These are phyloP conservation scores for Bibio marci DNA, from an alignment of 2,888 invertebrate species.

Conservation along the genomic window DNA sequence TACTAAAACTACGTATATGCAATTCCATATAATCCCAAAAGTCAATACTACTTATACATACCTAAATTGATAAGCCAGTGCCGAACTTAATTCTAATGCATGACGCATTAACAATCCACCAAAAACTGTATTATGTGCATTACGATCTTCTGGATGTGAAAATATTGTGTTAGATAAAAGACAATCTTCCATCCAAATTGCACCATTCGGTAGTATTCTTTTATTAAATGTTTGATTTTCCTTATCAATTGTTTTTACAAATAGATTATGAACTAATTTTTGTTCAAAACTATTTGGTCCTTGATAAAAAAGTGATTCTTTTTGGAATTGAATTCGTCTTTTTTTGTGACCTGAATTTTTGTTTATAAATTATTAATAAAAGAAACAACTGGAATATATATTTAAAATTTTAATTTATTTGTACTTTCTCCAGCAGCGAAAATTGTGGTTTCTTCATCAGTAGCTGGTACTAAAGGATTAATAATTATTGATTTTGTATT, in stretches of 20 bases:
- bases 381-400: neutral
- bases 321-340: constrained; percentile 30
- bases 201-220: constrained; percentile 34
- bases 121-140: constrained; percentile 57
- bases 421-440: constrained; percentile 38
- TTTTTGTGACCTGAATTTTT: constrained; percentile 28
- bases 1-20: too few species aligned
- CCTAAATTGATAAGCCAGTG: constrained; percentile 40
- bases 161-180: constrained; percentile 39
- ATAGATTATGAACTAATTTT: constrained; percentile 46
- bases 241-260: constrained; percentile 38
- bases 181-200: constrained; percentile 47
- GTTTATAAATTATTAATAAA: neutral
- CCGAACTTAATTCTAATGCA: constrained; percentile 54
- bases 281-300: constrained; percentile 50
- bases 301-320: constrained; percentile 40
- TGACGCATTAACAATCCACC: constrained; percentile 67
- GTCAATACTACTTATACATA: constrained; percentile 15
- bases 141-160: constrained; percentile 44
- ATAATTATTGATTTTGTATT: constrained; percentile 37
- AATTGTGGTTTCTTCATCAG: constrained; percentile 40
- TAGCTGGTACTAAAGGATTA: constrained; percentile 38
- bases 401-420: constrained; percentile 1
- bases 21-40: too few species aligned
- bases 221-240: constrained; percentile 33